Conservation (phyloP, 2,797 vertebrate species). For the Tadarida brasiliensis region DNA sequence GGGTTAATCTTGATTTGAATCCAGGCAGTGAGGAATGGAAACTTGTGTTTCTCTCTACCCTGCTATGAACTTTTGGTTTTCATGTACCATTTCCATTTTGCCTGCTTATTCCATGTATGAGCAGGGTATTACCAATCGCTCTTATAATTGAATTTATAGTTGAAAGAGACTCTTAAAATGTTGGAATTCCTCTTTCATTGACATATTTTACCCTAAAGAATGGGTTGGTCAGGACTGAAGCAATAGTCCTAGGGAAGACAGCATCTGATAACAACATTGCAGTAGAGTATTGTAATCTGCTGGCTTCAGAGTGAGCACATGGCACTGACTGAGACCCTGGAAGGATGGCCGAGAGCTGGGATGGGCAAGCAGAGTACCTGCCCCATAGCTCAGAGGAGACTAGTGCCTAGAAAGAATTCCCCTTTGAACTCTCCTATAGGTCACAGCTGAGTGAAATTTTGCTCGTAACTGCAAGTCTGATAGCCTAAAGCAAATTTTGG, state of each 20-base stretch:
- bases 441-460: neutral
- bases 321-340: neutral
- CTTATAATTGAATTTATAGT: conserved; percentile 48
- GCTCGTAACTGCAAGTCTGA: conserved; percentile 1
- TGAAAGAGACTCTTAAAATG: conserved; percentile 49
- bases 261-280: neutral
- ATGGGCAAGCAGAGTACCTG: neutral
- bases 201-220: conserved; percentile 40
- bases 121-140: conserved; percentile 38
- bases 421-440: conserved; percentile 36
- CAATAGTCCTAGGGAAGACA: neutral
- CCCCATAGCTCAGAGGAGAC: neutral
- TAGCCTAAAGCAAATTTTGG: conserved; percentile 39
- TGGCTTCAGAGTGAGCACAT: neutral
- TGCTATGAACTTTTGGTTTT: conserved; percentile 23
- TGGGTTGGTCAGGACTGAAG: conserved; percentile 39
- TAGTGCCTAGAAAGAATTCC: neutral
- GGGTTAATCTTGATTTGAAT: conserved; percentile 57
- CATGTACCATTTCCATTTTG: conserved; percentile 14
- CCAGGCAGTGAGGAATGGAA: neutral
- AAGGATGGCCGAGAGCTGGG: neutral
- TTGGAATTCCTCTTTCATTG: conserved; percentile 60
- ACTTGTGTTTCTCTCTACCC: neutral
- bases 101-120: neutral
- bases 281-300: neutral